Evolutionary conservation across 2,888 invertebrate genomes (phyloP).

Genomic region (Anarsia innoxiella): DNA sequence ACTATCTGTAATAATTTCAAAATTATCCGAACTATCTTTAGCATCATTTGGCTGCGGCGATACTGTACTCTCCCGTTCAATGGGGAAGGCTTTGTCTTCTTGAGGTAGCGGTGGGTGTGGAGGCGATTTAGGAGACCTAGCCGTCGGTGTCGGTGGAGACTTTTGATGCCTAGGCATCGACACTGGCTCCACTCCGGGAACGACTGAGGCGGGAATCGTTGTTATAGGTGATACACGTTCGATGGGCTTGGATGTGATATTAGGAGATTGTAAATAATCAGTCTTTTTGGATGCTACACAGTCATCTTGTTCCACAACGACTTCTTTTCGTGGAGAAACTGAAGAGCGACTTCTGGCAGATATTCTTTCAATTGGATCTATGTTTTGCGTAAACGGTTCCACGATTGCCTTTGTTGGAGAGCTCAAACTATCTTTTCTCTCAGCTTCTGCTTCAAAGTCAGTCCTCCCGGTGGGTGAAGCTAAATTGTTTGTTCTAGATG

Average conservation of each 20-base stretch:
- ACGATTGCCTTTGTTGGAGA: slow-evolving; percentile 35
- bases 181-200: slow-evolving; percentile 30
- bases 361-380: slow-evolving; percentile 33
- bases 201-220: slow-evolving; percentile 27
- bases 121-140: slow-evolving; percentile 42
- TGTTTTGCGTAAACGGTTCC: slow-evolving; percentile 27
- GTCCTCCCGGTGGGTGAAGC: slow-evolving; percentile 40
- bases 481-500: slow-evolving; percentile 22
- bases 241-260: slow-evolving; percentile 28
- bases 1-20: background rate
- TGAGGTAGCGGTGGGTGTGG: slow-evolving; percentile 31
- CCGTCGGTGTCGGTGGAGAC: slow-evolving; percentile 50
- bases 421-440: slow-evolving; percentile 40
- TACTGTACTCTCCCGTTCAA: background rate
- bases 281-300: slow-evolving; percentile 23
- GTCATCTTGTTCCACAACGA: slow-evolving; percentile 28
- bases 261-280: slow-evolving; percentile 32
- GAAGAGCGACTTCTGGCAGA: slow-evolving; percentile 34
- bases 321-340: slow-evolving; percentile 39
- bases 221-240: slow-evolving; percentile 40
- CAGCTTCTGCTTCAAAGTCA: slow-evolving; percentile 38
- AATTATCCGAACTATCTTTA: background rate
- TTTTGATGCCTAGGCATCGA: slow-evolving; percentile 40
- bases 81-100: slow-evolving; percentile 25
- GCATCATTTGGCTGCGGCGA: background rate